Evolutionary conservation across 2,888 invertebrate species (phyloP).

Genomic region (Myopa testacea): DNA sequence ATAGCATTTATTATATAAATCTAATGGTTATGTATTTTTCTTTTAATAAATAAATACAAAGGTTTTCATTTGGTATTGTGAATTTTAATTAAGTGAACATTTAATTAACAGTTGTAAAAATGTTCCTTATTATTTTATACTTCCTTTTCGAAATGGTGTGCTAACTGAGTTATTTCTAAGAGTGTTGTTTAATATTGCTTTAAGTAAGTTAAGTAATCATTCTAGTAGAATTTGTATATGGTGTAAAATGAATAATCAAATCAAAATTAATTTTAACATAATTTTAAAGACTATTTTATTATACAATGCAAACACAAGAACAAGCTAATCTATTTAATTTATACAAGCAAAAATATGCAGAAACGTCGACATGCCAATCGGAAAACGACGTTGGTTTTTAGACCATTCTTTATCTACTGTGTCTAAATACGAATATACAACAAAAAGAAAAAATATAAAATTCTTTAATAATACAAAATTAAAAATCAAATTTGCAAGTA

Average conservation of each 20-base stretch:
- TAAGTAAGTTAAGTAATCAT: constrained; percentile 18
- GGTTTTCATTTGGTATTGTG: constrained; percentile 8
- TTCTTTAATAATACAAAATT: constrained; percentile 16
- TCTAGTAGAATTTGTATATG: constrained; percentile 27
- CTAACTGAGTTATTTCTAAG: constrained; percentile 26
- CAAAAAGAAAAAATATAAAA: constrained; percentile 2
- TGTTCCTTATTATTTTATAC: constrained; percentile 29
- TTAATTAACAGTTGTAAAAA: constrained; percentile 9
- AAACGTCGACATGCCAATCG: too few species aligned
- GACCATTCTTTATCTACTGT: background rate
- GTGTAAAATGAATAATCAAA: constrained; percentile 29
- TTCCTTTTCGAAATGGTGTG: constrained; percentile 21
- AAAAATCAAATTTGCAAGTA: constrained; percentile 12
- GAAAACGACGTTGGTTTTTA: background rate
- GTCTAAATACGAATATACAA: background rate
- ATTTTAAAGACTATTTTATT: constrained; percentile 25
- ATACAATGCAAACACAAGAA: background rate
- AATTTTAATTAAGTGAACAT: background rate
- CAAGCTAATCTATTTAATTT: constrained; percentile 6
- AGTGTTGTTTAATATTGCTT: constrained; percentile 27
- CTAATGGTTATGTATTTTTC: background rate
- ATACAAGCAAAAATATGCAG: background rate
- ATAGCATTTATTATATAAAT: background rate
- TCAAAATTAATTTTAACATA: constrained; percentile 20
- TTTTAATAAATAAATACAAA: constrained; percentile 14